Evolutionary conservation across 2,888 invertebrate species (phyloP).

Genomic region (Conus canariensis): DNA sequence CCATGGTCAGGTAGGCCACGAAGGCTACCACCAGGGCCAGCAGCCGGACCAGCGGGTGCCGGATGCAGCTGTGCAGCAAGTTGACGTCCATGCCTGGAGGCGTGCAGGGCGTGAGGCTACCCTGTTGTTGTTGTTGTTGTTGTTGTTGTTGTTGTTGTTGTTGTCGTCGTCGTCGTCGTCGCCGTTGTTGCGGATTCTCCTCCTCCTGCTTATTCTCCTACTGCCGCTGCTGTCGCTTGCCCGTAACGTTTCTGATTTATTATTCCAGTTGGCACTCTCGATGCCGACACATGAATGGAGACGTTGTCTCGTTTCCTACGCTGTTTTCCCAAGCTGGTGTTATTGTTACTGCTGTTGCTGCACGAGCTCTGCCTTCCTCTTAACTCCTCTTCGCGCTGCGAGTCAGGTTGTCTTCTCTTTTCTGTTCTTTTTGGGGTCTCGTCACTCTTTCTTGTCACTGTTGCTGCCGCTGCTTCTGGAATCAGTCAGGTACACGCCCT

Average conservation of each 20-base stretch:
- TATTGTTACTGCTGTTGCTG: neutral
- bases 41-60: constrained; percentile 79
- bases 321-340: neutral
- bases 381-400: neutral
- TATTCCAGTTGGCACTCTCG: too few relatives aligned
- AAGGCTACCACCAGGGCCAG: constrained; percentile 81
- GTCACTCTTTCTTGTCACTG: neutral
- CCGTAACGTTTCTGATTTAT: too few relatives aligned
- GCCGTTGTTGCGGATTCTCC: neutral
- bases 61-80: neutral
- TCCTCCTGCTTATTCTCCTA: too few relatives aligned
- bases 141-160: neutral
- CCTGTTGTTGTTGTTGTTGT: neutral
- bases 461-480: too few relatives aligned
- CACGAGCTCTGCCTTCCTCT: neutral
- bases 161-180: neutral
- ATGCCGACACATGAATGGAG: too few relatives aligned
- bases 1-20: constrained; percentile 83
- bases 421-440: neutral
- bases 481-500: too few relatives aligned
- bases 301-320: neutral
- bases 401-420: neutral
- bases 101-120: neutral
- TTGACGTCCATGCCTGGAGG: neutral
- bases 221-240: too few relatives aligned